Conservation (phyloP, 2,888 invertebrate genomes). For the Phania funesta region DNA sequence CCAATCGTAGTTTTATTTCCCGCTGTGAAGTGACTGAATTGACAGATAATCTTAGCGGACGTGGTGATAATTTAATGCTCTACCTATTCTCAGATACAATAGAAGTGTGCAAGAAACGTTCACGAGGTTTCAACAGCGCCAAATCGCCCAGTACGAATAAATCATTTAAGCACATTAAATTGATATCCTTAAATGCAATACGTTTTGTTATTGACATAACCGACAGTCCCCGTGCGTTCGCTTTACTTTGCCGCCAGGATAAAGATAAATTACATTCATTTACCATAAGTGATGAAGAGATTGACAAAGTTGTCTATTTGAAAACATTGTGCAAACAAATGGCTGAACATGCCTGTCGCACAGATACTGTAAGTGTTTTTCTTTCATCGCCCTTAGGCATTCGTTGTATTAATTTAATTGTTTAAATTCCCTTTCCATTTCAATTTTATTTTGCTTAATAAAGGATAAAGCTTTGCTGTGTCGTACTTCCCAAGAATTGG, state of each 20-base stretch:
- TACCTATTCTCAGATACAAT: conserved; percentile 97
- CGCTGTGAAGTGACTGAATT: conserved; percentile 94
- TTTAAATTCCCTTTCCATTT: conserved; percentile 8
- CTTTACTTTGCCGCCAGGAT: conserved; percentile 92
- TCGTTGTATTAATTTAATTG: background rate
- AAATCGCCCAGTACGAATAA: conserved; percentile 89
- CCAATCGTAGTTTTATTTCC: conserved; percentile 93
- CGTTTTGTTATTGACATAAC: conserved; percentile 94
- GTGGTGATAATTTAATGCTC: conserved; percentile 92
- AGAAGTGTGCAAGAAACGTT: conserved; percentile 93
- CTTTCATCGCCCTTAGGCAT: background rate
- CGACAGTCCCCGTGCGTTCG: conserved; percentile 94
- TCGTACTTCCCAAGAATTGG: conserved; percentile 85
- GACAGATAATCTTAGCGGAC: conserved; percentile 90
- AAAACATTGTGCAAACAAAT: conserved; percentile 92
- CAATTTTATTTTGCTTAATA: conserved; percentile 5
- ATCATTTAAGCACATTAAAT: conserved; percentile 93
- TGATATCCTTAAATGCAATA: conserved; percentile 93
- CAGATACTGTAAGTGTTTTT: conserved; percentile 89
- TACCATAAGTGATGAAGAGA: conserved; percentile 90
- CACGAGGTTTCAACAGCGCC: conserved; percentile 86
- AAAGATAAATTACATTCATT: conserved; percentile 95
- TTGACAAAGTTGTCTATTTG: conserved; percentile 90
- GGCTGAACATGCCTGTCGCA: conserved; percentile 94
- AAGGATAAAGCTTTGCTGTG: conserved; percentile 79